These are phyloP conservation scores for Andrena dorsata DNA, from an alignment of 2,888 invertebrate genomes.

Conservation along the genomic window DNA sequence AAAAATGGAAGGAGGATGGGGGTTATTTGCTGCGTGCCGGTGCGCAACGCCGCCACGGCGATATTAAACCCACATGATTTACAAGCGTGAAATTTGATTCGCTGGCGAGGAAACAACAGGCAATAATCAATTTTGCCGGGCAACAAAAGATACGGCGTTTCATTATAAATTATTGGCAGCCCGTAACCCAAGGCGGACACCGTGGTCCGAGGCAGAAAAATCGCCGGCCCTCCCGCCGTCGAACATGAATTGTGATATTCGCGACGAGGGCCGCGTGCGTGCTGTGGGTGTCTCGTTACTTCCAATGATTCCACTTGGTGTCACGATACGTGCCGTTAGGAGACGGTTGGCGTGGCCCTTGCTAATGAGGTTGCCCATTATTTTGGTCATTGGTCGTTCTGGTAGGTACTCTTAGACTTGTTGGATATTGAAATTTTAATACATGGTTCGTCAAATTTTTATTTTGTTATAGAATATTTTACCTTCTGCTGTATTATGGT, in stretches of 20 bases:
- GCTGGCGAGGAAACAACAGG: conserved; percentile 73
- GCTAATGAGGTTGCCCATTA: neutral
- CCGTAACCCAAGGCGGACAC: conserved; percentile 50
- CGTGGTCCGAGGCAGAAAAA: conserved; percentile 33
- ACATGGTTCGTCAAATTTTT: too few species aligned
- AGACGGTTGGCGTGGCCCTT: neutral
- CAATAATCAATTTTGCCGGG: conserved; percentile 74
- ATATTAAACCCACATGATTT: conserved; percentile 76
- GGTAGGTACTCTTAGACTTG: too few species aligned
- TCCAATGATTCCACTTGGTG: neutral
- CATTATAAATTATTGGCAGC: conserved; percentile 70
- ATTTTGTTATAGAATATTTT: too few species aligned
- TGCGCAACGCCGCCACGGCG: conserved; percentile 60
- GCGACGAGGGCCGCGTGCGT: conserved; percentile 27
- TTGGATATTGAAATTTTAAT: too few species aligned
- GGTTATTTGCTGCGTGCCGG: conserved; percentile 66
- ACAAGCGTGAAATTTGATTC: conserved; percentile 77
- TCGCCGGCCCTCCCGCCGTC: conserved; percentile 14
- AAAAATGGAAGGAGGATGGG: conserved; percentile 28
- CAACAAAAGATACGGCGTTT: conserved; percentile 69
- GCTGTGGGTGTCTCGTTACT: conserved; percentile 7
- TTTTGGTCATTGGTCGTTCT: too few species aligned
- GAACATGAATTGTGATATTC: conserved; percentile 55
- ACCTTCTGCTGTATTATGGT: too few species aligned
- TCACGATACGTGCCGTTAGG: neutral